Base-by-base conservation (phyloP, 2,888 invertebrate species). In the Drosophila kuntzei region DNA sequence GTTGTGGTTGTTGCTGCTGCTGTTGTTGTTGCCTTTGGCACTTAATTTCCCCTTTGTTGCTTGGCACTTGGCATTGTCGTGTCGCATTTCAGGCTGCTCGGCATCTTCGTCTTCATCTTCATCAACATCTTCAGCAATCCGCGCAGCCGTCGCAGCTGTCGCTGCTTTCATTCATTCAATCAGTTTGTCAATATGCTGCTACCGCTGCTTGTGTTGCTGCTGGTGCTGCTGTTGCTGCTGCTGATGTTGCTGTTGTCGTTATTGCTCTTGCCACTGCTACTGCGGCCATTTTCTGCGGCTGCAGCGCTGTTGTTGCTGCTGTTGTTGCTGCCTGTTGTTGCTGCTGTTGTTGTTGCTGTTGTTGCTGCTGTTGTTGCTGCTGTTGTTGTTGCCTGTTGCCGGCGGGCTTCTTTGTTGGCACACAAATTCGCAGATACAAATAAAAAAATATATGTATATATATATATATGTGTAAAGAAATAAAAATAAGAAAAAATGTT, bases 231-330 rank as follows among this genome's bases (percentile, higher is more conserved):
- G 55, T 7, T 71, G 71, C 12, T 61, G 66, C 25, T 58, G 57
- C 32, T 61, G 50, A 7, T 49, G 51, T 49, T 70, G 66, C 44
- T 39, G 54, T 49, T 68, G 46, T 34, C 32, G 46, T n/a, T 62
- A 41, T n/a, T 61, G 32, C 18, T 65, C 44, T 37, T 63, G 37
- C 37, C 54, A 47, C 54, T 70, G 47, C 36, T 46, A 49, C 49
- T 66, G 79, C 71, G 69, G 80, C 85, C 82, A 86, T 86, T 80
- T 85, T 81, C 47, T 68, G 73, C 58, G 68, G 76, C 70, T 65
- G 50, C 64, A 69, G 46, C 70, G 53, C 53, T 67, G 58, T 54
- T 27, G 44, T 57, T 74, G 27, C 47, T 44, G 68, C 16, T 59
- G 59, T 41, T 44, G 49, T n/a, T 58, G 53, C 43, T 65, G 75